Conservation (phyloP, 2,888 invertebrate genomes). For the Apamea sordens region DNA sequence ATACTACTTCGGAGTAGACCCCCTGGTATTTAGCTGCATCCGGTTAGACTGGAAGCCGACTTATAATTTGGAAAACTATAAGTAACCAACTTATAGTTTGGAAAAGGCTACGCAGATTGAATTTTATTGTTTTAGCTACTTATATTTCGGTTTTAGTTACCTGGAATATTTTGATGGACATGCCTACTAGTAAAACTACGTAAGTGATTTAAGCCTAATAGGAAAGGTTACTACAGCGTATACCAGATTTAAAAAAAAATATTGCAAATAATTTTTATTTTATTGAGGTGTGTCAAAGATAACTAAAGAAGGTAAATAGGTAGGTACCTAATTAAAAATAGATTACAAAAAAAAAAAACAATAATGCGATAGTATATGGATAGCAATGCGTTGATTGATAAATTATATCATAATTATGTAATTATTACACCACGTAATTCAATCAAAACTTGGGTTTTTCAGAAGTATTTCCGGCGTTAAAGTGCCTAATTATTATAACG, state of each 20-base stretch:
- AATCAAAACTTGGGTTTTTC: constrained; percentile 15
- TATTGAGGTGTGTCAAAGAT: not conserved
- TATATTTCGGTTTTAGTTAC: not conserved
- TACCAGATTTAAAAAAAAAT: not conserved
- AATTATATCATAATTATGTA: constrained; percentile 7
- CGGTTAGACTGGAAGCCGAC: too few relatives aligned
- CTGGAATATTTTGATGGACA: not conserved
- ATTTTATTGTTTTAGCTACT: not conserved
- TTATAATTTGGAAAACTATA: too few relatives aligned
- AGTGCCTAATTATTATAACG: too few relatives aligned
- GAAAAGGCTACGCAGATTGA: too few relatives aligned
- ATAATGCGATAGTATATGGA: not conserved
- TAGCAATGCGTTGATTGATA: constrained; percentile 32
- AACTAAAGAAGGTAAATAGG: not conserved
- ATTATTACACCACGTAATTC: constrained; percentile 12
- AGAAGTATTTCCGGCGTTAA: not conserved
- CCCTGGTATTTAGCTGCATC: too few relatives aligned
- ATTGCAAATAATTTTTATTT: not conserved
- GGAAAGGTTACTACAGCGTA: not conserved
- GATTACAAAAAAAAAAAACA: constrained; percentile 22
- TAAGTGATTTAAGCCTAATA: not conserved
- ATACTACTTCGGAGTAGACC: too few relatives aligned
- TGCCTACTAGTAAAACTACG: not conserved
- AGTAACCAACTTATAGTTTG: too few relatives aligned
- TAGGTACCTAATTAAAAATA: not conserved